Evolutionary conservation across 2,797 vertebrate genomes (phyloP), one percentile per base, ranked within the genome.

Genomic region (Darevskia nairensis): DNA sequence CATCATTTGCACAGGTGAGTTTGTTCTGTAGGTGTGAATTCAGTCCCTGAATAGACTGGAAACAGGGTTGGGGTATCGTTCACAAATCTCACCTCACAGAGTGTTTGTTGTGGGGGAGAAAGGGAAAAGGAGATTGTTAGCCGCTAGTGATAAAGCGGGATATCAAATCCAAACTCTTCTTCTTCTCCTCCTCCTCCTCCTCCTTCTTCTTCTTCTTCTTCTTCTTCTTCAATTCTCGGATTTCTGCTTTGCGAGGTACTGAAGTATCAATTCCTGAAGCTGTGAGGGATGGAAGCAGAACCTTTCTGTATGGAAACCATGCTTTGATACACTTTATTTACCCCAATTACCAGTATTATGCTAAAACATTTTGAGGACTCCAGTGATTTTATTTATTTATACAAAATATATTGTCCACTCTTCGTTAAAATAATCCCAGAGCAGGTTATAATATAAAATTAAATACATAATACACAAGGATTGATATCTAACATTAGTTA

Each of bases 1-100:
- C 0, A 44, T 88, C 89, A 77, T 29, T 86, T 79, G 86, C 90
- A 88, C 91, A 95, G 94, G 93, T 95, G 95, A 95, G 95, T 93
- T 91, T 92, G 80, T 84, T 79, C 88, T 84, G 0, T 82, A 4
- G 75, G 96, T 91, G 88, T 92, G 89, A 92, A 91, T 87, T 91
- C 90, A 80, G 87, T 1, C 2, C 6, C 59, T 23, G 4, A n/a
- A 17, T 81, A 39, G 61, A 61, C 50, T 41, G 68, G 86, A 81
- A n/a, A 1, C 3, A 75, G 82, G 83, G 44, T 61, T 27, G 0
- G 69, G 0, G 21, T 1, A 7, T 85, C 75, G 29, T 77, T 78
- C 59, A 81, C 2, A 72, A 64, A 66, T 29, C 50, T 55, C 50
- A 55, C 11, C 50, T 55, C 13, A 15, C 50, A 50, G 46, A 50